Evolutionary conservation across 2,888 invertebrate species (phyloP).

Genomic region (Euproctis similis): DNA sequence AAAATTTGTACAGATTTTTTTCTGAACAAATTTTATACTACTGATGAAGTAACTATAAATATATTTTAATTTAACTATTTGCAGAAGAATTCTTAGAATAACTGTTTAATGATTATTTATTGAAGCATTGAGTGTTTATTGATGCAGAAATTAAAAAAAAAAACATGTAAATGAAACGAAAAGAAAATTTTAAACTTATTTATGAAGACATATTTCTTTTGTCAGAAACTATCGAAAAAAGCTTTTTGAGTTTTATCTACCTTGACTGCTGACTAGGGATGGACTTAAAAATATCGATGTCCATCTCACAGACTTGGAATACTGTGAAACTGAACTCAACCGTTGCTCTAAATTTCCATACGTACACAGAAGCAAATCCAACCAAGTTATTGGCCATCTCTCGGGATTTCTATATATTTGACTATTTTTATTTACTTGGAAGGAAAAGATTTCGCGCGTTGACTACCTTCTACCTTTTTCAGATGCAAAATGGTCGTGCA

Average conservation of each 20-base stretch:
- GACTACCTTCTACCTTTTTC: constrained; percentile 35
- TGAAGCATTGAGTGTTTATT: too few relatives aligned
- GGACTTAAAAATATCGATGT: constrained; percentile 37
- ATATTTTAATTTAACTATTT: too few relatives aligned
- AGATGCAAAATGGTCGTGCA: constrained; percentile 45
- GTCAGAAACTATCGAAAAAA: background rate
- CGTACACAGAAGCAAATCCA: constrained; percentile 57
- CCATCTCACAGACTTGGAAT: constrained; percentile 23
- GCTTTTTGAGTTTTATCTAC: constrained; percentile 1
- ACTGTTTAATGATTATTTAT: too few relatives aligned
- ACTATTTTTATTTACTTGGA: constrained; percentile 64
- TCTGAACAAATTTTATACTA: too few relatives aligned
- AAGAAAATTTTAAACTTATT: too few relatives aligned
- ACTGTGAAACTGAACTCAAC: constrained; percentile 34
- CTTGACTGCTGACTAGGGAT: constrained; percentile 24
- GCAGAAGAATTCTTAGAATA: too few relatives aligned
- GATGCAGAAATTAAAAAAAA: too few relatives aligned
- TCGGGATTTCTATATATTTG: constrained; percentile 61
- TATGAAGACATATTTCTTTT: too few relatives aligned
- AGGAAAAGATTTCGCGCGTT: constrained; percentile 45
- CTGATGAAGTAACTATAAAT: too few relatives aligned
- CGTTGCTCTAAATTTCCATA: constrained; percentile 51
- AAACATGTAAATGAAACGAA: too few relatives aligned
- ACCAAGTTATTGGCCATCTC: constrained; percentile 65
- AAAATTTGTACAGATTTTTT: too few relatives aligned